These are phyloP conservation scores for Galendromus occidentalis DNA, from an alignment of 1,140 invertebrate genomes.

Conservation along the genomic window DNA sequence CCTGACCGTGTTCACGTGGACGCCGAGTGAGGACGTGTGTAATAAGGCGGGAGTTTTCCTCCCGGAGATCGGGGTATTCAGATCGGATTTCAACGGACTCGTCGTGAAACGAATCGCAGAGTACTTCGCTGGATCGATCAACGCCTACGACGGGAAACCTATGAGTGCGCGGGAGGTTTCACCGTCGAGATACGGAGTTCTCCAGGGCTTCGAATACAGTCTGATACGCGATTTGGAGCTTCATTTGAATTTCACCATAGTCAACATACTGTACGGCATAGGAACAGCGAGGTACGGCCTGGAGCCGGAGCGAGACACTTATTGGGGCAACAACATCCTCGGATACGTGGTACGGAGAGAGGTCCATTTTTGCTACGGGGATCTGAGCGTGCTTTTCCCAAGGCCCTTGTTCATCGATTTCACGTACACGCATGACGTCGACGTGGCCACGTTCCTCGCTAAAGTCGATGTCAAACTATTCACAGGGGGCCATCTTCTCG, in stretches of 20 bases:
- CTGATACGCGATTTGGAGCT: not conserved
- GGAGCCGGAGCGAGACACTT: not conserved
- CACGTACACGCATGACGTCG: not conserved
- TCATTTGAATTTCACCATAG: not conserved
- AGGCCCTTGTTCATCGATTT: not conserved
- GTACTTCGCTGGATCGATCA: not conserved
- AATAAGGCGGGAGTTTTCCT: not conserved
- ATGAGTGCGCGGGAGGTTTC: not conserved
- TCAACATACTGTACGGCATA: too few relatives aligned
- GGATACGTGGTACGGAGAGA: not conserved
- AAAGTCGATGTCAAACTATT: not conserved
- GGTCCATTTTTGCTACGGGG: not conserved
- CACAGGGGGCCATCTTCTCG: not conserved
- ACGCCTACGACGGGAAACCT: not conserved
- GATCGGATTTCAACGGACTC: not conserved
- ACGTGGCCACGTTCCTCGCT: not conserved
- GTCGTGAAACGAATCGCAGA: not conserved
- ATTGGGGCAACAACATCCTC: not conserved
- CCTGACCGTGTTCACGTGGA: not conserved
- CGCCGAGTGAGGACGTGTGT: not conserved
- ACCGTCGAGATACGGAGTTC: not conserved
- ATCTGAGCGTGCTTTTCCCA: not conserved
- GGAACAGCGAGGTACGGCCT: not conserved
- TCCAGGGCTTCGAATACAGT: not conserved
- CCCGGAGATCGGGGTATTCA: not conserved